A percentile compares a stretch with the other conserved stretches of the same genome.
These are phyloP conservation scores for Gadopsis bispinosus DNA, from an alignment of 2,797 vertebrate genomes.

Conservation along the genomic window DNA sequence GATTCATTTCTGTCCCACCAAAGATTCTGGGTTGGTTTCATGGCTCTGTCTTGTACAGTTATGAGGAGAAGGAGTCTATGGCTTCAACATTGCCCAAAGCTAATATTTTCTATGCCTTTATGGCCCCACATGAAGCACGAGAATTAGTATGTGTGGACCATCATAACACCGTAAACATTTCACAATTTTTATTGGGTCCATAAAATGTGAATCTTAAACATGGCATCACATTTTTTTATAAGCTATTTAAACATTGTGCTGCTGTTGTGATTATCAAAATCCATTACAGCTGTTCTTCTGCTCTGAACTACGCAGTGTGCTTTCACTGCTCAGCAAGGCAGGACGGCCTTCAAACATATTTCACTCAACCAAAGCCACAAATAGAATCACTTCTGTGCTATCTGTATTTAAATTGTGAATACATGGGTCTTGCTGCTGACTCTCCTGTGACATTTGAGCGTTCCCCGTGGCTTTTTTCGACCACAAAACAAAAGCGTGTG, in stretches of 20 bases:
- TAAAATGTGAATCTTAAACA: conserved; percentile 75
- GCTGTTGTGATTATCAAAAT: conserved; percentile 52
- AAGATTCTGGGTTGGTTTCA: conserved; percentile 46
- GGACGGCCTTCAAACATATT: conserved; percentile 47
- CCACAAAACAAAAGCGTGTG: conserved; percentile 48
- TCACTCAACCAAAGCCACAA: conserved; percentile 55
- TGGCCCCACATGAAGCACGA: conserved; percentile 46
- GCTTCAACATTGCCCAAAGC: conserved; percentile 37
- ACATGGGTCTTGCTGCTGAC: conserved; percentile 44
- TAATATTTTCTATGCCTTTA: conserved; percentile 49
- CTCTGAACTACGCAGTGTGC: conserved; percentile 8
- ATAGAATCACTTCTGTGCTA: conserved; percentile 57
- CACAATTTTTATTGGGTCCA: conserved; percentile 65
- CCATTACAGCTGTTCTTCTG: conserved; percentile 49
- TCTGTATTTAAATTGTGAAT: conserved; percentile 55
- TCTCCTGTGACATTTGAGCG: conserved; percentile 32
- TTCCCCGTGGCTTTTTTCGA: conserved; percentile 46
- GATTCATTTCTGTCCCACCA: conserved; percentile 44
- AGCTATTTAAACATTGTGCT: conserved; percentile 47
- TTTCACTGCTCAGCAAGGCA: conserved; percentile 41
- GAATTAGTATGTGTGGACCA: conserved; percentile 40
- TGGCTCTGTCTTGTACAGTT: conserved; percentile 31
- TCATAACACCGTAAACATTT: conserved; percentile 63
- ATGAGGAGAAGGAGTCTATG: conserved; percentile 19
- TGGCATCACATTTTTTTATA: conserved; percentile 55